A percentile compares a stretch with the other conserved stretches of the same genome.
phyloP scores from a whole-genome alignment of 2,888 invertebrate species.

The Hydropsyche betteni region DNA sequence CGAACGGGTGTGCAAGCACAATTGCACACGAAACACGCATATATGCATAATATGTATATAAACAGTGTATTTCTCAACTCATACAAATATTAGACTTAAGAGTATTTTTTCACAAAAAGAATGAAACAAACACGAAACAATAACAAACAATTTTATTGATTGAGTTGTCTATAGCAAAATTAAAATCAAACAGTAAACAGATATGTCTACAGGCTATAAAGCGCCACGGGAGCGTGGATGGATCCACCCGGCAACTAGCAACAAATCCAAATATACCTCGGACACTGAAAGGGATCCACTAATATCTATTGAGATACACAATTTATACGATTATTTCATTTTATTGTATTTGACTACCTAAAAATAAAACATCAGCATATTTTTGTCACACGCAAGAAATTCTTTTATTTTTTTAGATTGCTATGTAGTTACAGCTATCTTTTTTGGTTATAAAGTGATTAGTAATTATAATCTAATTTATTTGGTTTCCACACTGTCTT shows the following conservation, averaged over 20 bases:
- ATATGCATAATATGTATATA: slow-evolving; percentile 5
- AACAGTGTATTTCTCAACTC: slow-evolving; percentile 12
- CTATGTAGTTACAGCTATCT: slow-evolving; percentile 51
- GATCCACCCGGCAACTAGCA: slow-evolving; percentile 46
- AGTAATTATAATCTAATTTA: slow-evolving; percentile 50
- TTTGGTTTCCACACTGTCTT: slow-evolving; percentile 45
- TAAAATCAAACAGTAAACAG: slow-evolving; percentile 47
- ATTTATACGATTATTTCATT: slow-evolving; percentile 47
- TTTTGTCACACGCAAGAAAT: slow-evolving; percentile 51
- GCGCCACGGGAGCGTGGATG: slow-evolving; percentile 42
- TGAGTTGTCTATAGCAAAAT: slow-evolving; percentile 45
- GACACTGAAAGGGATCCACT: slow-evolving; percentile 48
- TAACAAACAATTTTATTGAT: slow-evolving; percentile 44
- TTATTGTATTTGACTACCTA: slow-evolving; percentile 49
- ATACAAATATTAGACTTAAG: slow-evolving; percentile 34
- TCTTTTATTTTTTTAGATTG: slow-evolving; percentile 47
- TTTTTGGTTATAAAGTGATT: slow-evolving; percentile 52
- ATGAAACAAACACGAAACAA: slow-evolving; percentile 46
- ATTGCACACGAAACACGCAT: neutral
- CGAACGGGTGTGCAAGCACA: neutral
- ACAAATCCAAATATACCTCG: slow-evolving; percentile 44
- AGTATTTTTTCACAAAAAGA: slow-evolving; percentile 39
- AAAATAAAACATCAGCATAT: slow-evolving; percentile 49
- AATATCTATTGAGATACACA: slow-evolving; percentile 50
- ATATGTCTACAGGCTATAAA: slow-evolving; percentile 49